Base-by-base conservation (phyloP, 2,113 vertebrate species). In the Rousettus leschenaultii region DNA sequence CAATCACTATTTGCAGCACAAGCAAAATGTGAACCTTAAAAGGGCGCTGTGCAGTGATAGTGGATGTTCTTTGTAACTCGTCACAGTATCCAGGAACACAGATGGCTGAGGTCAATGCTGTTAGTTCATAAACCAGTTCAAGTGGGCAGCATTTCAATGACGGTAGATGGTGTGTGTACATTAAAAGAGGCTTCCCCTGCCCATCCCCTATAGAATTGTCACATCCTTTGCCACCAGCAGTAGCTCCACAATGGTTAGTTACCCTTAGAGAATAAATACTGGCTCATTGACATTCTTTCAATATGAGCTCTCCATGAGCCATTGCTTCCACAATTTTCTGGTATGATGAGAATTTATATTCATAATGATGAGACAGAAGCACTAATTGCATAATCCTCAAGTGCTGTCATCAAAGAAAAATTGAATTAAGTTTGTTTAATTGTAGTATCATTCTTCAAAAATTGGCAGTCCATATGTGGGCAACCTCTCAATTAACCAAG, bases 381-480 rank as follows among this genome's bases (percentile, higher is more conserved):
- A 94, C 61, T 73, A 73, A 95, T 66, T 96, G 65, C 77, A 71
- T 96, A 83, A 90, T 80, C 80, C 53, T 85, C 45, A 71, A 97
- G 89, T 48, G 61, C 43, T 82, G 88, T 91, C n/a, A 82, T 77
- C 38, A 85, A 90, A 90, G 65, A 96, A 90, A 96, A 95, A 92
- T 45, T 59, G 51, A 92, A 95, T 97, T 71, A 93, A n/a, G 24
- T 80, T 78, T 68, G 40, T 57, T 95, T 65, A 86, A 94, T 70
- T 96, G 15, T 40, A 57, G 70, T 51, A 68, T 48, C 40, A 63
- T 74, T 73, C 87, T 87, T 94, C 63, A 96, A 91, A 96, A 74
- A 38, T 7, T 30, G 87, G 61, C 57, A 78, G 35, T 43, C 77
- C 21, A 15, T 92, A 71, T 90, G 43, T 53, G 75, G 59, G 48